These are phyloP conservation scores for Cochlearius cochlearius DNA, from an alignment of 2,113 vertebrate species.

Conservation along the genomic window DNA sequence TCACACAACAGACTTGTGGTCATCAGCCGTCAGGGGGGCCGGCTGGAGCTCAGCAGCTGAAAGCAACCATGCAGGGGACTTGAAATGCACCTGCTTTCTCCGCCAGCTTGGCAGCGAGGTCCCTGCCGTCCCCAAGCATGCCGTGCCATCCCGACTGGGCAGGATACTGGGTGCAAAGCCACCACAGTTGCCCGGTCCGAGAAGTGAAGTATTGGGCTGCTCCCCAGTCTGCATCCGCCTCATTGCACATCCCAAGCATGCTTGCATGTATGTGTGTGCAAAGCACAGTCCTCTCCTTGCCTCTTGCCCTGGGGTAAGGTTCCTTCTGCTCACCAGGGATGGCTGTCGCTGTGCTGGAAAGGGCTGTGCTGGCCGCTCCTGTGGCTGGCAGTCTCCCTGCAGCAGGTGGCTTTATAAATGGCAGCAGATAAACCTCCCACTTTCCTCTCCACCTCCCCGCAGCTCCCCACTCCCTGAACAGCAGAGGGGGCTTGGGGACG, in stretches of 20 bases:
- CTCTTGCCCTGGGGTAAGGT: not conserved
- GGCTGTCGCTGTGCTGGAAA: not conserved
- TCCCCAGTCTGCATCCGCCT: not conserved
- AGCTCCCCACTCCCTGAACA: not conserved
- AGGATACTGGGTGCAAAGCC: not conserved
- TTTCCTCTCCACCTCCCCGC: not conserved
- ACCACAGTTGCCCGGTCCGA: not conserved
- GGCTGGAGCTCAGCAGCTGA: not conserved
- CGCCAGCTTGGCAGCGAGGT: not conserved
- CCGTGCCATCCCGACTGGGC: not conserved
- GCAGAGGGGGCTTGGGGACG: not conserved
- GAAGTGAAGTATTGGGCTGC: not conserved
- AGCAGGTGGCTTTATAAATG: not conserved
- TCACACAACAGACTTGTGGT: not conserved
- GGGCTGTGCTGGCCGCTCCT: not conserved
- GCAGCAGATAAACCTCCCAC: not conserved
- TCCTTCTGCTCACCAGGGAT: accelerated
- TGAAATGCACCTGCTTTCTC: not conserved
- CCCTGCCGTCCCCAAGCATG: not conserved
- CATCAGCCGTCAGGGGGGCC: not conserved
- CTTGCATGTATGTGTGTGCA: not conserved
- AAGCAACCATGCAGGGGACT: not conserved
- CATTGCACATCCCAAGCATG: not conserved
- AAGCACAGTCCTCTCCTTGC: not conserved
- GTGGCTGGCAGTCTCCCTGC: not conserved